Evolutionary conservation across 2,797 vertebrate genomes (phyloP).

Genomic region (Molossus molossus): DNA sequence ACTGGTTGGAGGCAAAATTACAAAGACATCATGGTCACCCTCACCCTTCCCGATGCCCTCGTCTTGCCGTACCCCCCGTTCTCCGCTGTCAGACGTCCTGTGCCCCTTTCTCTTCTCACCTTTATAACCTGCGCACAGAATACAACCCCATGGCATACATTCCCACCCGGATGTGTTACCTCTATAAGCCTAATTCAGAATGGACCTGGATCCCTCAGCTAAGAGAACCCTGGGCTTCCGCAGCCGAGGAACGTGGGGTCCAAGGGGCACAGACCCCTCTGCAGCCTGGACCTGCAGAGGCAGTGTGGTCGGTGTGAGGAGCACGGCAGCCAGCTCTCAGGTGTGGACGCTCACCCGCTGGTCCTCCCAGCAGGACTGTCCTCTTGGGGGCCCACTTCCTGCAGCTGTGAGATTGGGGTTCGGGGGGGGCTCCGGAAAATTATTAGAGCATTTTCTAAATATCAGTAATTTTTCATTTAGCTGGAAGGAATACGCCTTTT

Average conservation of each 20-base stretch:
- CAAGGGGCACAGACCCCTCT: neutral
- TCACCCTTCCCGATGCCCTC: neutral
- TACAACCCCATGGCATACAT: neutral
- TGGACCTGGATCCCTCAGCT: no score
- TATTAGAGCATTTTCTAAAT: neutral
- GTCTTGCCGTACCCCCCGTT: neutral
- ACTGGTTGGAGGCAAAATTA: neutral
- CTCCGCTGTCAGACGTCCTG: neutral
- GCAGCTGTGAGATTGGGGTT: neutral
- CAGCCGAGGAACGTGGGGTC: neutral
- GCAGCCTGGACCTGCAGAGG: neutral
- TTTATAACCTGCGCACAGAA: neutral
- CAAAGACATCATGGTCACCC: no score
- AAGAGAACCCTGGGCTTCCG: neutral
- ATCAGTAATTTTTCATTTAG: neutral
- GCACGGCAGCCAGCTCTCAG: neutral
- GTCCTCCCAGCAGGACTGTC: neutral
- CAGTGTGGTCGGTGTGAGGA: neutral
- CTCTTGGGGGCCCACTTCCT: neutral
- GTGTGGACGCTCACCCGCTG: neutral
- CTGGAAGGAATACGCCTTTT: neutral
- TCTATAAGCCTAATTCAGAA: neutral
- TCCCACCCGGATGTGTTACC: neutral
- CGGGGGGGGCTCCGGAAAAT: neutral
- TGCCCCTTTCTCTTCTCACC: neutral